Evolutionary conservation across 2,888 invertebrate species (phyloP), one percentile per base, ranked within the genome.

Genomic region (Leucophenga maculata): DNA sequence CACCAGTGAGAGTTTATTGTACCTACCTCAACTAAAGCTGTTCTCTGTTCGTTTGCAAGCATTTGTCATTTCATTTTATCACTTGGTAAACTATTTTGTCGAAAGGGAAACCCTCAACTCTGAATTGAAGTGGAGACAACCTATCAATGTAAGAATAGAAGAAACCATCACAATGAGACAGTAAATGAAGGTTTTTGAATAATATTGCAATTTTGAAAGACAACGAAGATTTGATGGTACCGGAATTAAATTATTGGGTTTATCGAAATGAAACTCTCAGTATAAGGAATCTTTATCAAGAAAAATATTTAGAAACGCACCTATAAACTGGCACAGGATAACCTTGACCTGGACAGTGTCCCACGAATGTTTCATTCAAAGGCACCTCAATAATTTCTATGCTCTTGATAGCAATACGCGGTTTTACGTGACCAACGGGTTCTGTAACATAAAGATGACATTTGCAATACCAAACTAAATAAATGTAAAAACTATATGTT

Each of bases 311-410:
- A 20, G 9, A 26, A 55, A 39, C 62, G 39, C 73, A 94, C 93
- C 93, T 93, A 91, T 93, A 92, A 80, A 91, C 87, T 80, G 92
- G 92, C 64, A 91, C 90, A 62, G 92, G 92, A 87, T 89, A 92
- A 65, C 93, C 93, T 90, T 94, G 94, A 11, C 93, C 93, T 66
- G 93, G 93, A 88, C 94, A 94, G 72, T 85, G 85, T 0, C 83
- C 79, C 6, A 85, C 82, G 75, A 84, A 85, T 1, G 77, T 80
- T 13, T 74, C 78, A 52, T 70, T 70, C 20, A 73, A 13, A 3
- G 80, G 77, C 1, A 87, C 74, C 62, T 88, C 86, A 72, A 81
- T 85, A n/a, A 87, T 70, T 59, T 88, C 88, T 72, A 87, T 88
- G 68, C 84, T 87, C 74, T 88, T 88, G 16, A 78, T 75, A 6